Evolutionary conservation across 2,113 vertebrate species (phyloP).

Genomic region (Strix uralensis): DNA sequence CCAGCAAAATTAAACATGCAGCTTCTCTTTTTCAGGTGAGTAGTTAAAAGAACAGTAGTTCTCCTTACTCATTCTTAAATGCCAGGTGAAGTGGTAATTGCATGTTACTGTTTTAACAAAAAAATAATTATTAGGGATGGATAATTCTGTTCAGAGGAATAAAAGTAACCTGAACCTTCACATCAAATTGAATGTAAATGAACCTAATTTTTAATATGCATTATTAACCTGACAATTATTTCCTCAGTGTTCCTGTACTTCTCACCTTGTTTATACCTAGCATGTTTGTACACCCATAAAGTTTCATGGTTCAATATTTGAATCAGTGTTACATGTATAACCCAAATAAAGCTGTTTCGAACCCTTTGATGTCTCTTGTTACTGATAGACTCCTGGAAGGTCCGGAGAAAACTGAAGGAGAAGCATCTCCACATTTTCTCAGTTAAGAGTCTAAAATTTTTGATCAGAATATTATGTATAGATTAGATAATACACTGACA

Average conservation of each 20-base stretch:
- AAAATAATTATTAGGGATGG: constrained; percentile 40
- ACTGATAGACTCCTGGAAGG: not conserved
- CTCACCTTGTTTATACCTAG: not conserved
- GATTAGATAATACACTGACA: not conserved
- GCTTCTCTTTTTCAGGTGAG: not conserved
- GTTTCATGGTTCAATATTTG: not conserved
- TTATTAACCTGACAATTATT: constrained; percentile 26
- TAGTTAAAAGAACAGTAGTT: constrained; percentile 22
- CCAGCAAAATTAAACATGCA: not conserved
- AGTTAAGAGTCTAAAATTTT: not conserved
- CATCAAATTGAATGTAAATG: not conserved
- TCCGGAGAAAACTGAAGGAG: not conserved
- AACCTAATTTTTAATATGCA: constrained; percentile 10
- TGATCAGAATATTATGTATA: not conserved
- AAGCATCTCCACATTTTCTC: not conserved
- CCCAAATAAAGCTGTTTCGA: not conserved
- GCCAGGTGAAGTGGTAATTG: constrained; percentile 42
- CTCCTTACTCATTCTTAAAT: constrained; percentile 7
- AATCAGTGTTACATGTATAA: not conserved
- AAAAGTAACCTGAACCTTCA: not conserved
- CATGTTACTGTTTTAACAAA: constrained; percentile 35
- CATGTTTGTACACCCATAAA: not conserved
- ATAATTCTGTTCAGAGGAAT: constrained; percentile 31
- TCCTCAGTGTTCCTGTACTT: not conserved
- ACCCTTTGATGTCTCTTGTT: not conserved